Conservation (phyloP, 2,113 vertebrate species). For the Miniopterus natalensis region DNA sequence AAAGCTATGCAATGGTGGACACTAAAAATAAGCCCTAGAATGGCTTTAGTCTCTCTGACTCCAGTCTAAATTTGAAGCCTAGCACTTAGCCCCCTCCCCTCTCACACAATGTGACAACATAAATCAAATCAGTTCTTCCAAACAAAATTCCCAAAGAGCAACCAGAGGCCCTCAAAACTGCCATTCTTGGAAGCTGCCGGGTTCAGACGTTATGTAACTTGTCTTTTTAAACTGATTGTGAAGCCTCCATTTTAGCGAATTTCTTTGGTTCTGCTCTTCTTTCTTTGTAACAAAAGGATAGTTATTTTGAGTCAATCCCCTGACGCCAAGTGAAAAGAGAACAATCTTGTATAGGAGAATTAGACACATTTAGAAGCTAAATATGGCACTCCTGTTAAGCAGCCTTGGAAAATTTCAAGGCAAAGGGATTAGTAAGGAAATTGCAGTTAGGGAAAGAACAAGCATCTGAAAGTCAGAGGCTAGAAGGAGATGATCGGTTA, state of each 20-base stretch:
- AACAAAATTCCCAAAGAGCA: conserved; percentile 73
- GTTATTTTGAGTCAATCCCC: conserved; percentile 86
- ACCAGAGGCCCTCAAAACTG: conserved; percentile 43
- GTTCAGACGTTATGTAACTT: conserved; percentile 69
- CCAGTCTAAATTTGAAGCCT: conserved; percentile 68
- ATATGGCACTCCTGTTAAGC: conserved; percentile 82
- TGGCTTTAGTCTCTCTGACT: conserved; percentile 45
- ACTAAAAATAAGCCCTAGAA: conserved; percentile 71
- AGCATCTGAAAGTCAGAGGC: conserved; percentile 77
- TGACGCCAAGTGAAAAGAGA: conserved; percentile 82
- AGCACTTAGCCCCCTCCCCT: conserved; percentile 43
- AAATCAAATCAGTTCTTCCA: conserved; percentile 75
- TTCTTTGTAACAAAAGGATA: conserved; percentile 81
- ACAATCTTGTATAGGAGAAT: conserved; percentile 81
- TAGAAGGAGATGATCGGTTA: conserved; percentile 67
- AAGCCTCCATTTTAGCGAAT: conserved; percentile 76
- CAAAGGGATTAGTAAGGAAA: conserved; percentile 81
- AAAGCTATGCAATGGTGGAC: conserved; percentile 38
- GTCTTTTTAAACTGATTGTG: conserved; percentile 73
- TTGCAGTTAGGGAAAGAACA: conserved; percentile 76
- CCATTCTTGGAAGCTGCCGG: conserved; percentile 60
- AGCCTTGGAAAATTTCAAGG: conserved; percentile 80
- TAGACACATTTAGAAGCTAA: conserved; percentile 83
- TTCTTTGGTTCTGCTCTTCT: conserved; percentile 79
- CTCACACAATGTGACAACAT: conserved; percentile 71